Evolutionary conservation across 2,888 invertebrate genomes (phyloP).

Genomic region (Venusia cambrica): DNA sequence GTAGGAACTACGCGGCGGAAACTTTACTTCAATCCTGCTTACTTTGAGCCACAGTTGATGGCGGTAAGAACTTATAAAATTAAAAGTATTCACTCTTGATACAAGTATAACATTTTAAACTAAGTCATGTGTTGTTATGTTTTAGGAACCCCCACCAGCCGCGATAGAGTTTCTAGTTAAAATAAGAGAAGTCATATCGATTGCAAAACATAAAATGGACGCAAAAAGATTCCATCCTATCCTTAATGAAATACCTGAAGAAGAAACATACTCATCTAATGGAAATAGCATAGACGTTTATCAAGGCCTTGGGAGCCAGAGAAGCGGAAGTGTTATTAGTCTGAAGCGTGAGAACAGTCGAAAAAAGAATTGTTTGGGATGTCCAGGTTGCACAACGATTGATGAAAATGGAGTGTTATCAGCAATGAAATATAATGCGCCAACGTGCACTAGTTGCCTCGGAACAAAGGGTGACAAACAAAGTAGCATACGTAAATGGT

Average conservation of each 20-base stretch:
- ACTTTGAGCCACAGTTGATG: constrained; percentile 93
- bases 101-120: background rate
- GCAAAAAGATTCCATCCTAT: constrained; percentile 90
- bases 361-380: constrained; percentile 82
- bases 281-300: constrained; percentile 74
- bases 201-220: constrained; percentile 94
- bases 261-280: constrained; percentile 79
- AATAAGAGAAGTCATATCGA: constrained; percentile 94
- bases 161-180: constrained; percentile 93
- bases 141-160: constrained; percentile 93
- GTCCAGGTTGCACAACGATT: constrained; percentile 82
- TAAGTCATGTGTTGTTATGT: constrained; percentile 34
- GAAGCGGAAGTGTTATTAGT: constrained; percentile 78
- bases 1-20: constrained; percentile 88
- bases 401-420: constrained; percentile 51
- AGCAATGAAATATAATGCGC: constrained; percentile 63
- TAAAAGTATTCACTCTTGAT: background rate
- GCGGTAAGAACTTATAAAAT: constrained; percentile 79
- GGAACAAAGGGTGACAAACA: constrained; percentile 85
- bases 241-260: constrained; percentile 90
- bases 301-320: constrained; percentile 73
- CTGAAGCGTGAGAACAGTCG: constrained; percentile 83
- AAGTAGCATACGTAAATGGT: constrained; percentile 87
- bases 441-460: constrained; percentile 78
- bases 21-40: constrained; percentile 94